Evolutionary conservation across 2,113 vertebrate genomes (phyloP).

Genomic region (Rhipidura dahli): DNA sequence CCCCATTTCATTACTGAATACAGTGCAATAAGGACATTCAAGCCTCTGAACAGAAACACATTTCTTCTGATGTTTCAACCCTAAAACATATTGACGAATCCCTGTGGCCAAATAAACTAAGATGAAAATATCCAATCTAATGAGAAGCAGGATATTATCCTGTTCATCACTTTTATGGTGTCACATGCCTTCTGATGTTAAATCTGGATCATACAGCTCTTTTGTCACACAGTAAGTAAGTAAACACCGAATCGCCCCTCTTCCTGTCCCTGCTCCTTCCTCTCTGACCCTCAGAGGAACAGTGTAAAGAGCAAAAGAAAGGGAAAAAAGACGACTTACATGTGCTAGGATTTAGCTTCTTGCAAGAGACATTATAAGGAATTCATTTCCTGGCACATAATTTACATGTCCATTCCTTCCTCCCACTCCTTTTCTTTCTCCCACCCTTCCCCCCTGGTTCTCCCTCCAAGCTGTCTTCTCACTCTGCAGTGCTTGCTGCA

Average conservation of each 20-base stretch:
- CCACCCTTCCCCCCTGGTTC: conserved; percentile 29
- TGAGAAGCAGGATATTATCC: conserved; percentile 39
- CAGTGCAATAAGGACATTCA: neutral
- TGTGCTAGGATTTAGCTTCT: conserved; percentile 70
- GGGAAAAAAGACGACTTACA: neutral
- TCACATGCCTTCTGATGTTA: neutral
- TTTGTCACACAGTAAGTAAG: conserved; percentile 47
- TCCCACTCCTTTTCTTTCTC: conserved; percentile 45
- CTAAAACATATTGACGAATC: neutral
- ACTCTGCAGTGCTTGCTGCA: neutral
- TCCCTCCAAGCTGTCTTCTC: conserved; percentile 31
- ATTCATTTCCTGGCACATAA: conserved; percentile 78
- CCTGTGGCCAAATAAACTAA: conserved; percentile 8
- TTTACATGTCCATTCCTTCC: conserved; percentile 69
- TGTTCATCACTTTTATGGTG: neutral
- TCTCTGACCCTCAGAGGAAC: conserved; percentile 35
- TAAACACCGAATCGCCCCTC: conserved; percentile 43
- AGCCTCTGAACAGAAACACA: conserved; percentile 40
- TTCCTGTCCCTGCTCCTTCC: conserved; percentile 62
- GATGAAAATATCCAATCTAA: neutral
- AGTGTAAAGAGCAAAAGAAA: neutral
- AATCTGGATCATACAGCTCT: conserved; percentile 29
- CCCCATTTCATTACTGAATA: neutral
- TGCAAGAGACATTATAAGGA: conserved; percentile 70
- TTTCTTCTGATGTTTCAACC: conserved; percentile 13